These are phyloP conservation scores for Halichondria panicea DNA, from an alignment of 37 sponge, comb jelly and placozoan genomes.

Conservation along the genomic window DNA sequence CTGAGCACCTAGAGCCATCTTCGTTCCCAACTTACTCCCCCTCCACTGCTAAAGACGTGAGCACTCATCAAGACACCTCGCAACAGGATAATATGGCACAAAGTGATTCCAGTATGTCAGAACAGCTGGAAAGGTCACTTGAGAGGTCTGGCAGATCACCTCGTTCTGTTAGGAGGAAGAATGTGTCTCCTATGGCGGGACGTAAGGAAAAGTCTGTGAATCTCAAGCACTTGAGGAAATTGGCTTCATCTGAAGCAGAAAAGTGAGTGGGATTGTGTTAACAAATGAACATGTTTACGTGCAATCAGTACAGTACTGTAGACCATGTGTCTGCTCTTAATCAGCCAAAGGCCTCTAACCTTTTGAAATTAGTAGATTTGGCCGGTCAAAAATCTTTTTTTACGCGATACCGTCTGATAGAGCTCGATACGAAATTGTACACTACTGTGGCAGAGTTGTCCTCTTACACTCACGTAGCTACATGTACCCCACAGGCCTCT, in stretches of 20 bases:
- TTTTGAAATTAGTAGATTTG: no score
- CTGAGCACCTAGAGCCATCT: slow-evolving; percentile 7
- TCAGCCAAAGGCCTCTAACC: no score
- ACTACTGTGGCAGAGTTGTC: no score
- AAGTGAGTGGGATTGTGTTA: slow-evolving; percentile 7
- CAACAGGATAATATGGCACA: background rate
- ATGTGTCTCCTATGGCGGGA: background rate
- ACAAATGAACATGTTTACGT: background rate
- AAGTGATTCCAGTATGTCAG: background rate
- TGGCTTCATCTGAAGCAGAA: slow-evolving; percentile 9
- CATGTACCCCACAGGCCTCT: no score
- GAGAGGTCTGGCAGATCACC: background rate
- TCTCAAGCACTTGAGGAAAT: slow-evolving; percentile 13
- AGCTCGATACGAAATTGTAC: no score
- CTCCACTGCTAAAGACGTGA: background rate
- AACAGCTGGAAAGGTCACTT: background rate
- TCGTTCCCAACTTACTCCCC: background rate
- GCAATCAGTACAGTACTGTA: no score
- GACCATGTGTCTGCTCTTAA: no score
- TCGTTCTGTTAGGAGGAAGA: background rate
- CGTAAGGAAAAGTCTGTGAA: background rate
- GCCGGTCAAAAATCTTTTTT: no score
- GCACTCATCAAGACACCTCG: background rate
- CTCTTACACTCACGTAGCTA: no score
- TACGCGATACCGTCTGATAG: no score